A percentile compares a stretch with the other conserved stretches of the same genome.
Conservation (phyloP, 2,888 invertebrate species). For the Archips crataeganus region DNA sequence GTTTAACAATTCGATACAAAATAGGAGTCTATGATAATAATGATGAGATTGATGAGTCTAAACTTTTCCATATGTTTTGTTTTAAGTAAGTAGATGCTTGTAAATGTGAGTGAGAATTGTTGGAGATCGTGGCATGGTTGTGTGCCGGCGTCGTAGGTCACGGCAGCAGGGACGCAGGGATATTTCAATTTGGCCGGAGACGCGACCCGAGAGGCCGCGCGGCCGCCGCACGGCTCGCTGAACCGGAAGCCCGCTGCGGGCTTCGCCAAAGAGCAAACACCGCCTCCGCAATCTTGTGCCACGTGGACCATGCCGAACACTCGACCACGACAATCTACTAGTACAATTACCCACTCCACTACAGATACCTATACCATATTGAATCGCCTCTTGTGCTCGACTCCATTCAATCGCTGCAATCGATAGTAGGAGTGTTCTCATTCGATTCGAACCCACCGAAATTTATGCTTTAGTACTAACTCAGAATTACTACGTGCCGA, state of each 20-base stretch:
- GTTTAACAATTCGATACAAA: not conserved
- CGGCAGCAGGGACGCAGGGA: slow-evolving; percentile 71
- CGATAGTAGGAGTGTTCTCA: slow-evolving; percentile 46
- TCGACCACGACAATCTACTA: slow-evolving; percentile 79
- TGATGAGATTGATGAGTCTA: not conserved
- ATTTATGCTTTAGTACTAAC: slow-evolving; percentile 40
- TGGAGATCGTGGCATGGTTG: slow-evolving; percentile 48
- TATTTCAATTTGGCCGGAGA: slow-evolving; percentile 85
- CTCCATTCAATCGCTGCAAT: slow-evolving; percentile 49
- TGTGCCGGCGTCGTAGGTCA: slow-evolving; percentile 63
- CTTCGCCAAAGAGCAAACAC: slow-evolving; percentile 84
- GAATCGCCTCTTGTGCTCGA: slow-evolving; percentile 47
- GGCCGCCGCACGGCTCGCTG: slow-evolving; percentile 81
- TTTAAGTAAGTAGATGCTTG: slow-evolving; percentile 51
- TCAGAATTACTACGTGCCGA: slow-evolving; percentile 38
- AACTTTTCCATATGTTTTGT: slow-evolving; percentile 13
- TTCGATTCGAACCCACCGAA: slow-evolving; percentile 46
- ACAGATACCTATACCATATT: slow-evolving; percentile 48
- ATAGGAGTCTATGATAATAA: too few relatives aligned
- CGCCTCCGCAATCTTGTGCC: slow-evolving; percentile 84
- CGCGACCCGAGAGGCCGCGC: slow-evolving; percentile 81
- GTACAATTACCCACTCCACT: slow-evolving; percentile 72
- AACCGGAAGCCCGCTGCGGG: slow-evolving; percentile 82
- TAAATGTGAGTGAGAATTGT: slow-evolving; percentile 51
- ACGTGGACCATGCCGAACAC: slow-evolving; percentile 80